Evolutionary conservation across 2,888 invertebrate genomes (phyloP).

Genomic region (Minunthozetes semirufus): DNA sequence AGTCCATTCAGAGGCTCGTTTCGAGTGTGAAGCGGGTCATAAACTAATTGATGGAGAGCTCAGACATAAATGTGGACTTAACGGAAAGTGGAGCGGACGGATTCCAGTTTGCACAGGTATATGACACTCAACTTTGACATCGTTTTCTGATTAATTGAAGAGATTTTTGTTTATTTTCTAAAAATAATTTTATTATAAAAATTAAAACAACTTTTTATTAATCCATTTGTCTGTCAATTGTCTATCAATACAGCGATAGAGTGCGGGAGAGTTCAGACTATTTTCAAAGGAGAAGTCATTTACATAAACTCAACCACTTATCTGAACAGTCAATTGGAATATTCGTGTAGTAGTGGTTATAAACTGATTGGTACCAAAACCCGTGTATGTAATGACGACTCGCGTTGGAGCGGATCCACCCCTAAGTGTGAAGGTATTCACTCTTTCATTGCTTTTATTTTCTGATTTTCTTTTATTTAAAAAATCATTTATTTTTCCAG

Average conservation of each 20-base stretch:
- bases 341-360: slow-evolving; percentile 72
- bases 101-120: slow-evolving; percentile 42
- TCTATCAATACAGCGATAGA: slow-evolving; percentile 63
- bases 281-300: slow-evolving; percentile 68
- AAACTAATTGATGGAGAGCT: slow-evolving; percentile 59
- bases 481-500: slow-evolving; percentile 46
- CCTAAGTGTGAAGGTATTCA: slow-evolving; percentile 75
- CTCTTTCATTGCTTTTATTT: not conserved
- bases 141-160: not conserved
- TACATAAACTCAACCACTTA: slow-evolving; percentile 70
- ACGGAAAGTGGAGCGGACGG: slow-evolving; percentile 42
- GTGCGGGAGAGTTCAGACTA: slow-evolving; percentile 72
- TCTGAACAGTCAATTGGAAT: slow-evolving; percentile 69
- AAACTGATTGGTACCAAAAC: slow-evolving; percentile 68
- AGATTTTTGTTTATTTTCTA: not conserved
- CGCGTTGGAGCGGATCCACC: slow-evolving; percentile 72
- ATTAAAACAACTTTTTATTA: not conserved
- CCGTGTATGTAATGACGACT: slow-evolving; percentile 65
- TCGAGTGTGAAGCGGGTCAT: slow-evolving; percentile 79
- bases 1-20: slow-evolving; percentile 76
- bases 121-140: not conserved
- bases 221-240: not conserved
- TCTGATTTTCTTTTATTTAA: not conserved
- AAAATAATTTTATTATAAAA: not conserved
- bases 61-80: slow-evolving; percentile 40